Evolutionary conservation across 64 coral and sea anemone species (phyloP), one percentile per base, ranked within the genome.

Genomic region (Catalaphyllia jardinei): DNA sequence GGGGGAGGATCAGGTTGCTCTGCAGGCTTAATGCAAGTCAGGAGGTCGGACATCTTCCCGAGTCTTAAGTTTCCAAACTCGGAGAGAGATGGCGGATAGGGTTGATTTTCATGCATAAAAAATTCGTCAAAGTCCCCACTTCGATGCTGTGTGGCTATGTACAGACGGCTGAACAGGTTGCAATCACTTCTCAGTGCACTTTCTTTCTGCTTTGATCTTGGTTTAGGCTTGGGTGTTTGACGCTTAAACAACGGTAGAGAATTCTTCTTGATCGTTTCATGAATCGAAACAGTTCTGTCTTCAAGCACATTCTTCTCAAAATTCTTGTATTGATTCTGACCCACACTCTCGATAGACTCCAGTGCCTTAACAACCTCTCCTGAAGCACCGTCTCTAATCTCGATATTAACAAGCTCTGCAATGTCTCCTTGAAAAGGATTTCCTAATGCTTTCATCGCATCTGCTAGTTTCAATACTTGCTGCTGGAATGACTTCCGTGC

Each of bases 101-200:
- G 60, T 25, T 91, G 80, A 24, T 91, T 91, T 35, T 92, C 73
- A 52, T 91, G 89, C 63, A 22, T 31, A 69, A 72, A 79, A n/a
- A 92, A 86, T 55, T 86, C 73, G 8, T 86, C 90, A 28, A 87
- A 74, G 54, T 92, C 90, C 29, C 82, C 74, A 78, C 67, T 73
- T 19, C 90, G 29, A 59, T 78, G 72, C 67, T 87, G 52, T 7
- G 59, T 87, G 30, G n/a, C 62, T 4, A 79, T 92, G 29, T 79
- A 92, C 18, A 92, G 42, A 12, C 73, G 90, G 18, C 62, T 92
- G 67, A 87, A 75, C 4, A 87, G 49, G 24, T 30, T 35, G 16
- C 71, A 19, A 15, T 87, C 71, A 77, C 52, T 91, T 24, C 17
- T 30, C 62, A 92, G 27, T 0, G 81, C 81, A 49, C n/a, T n/a